Base-by-base conservation (phyloP, 2,797 vertebrate genomes). In the Chloroceryle inda region DNA sequence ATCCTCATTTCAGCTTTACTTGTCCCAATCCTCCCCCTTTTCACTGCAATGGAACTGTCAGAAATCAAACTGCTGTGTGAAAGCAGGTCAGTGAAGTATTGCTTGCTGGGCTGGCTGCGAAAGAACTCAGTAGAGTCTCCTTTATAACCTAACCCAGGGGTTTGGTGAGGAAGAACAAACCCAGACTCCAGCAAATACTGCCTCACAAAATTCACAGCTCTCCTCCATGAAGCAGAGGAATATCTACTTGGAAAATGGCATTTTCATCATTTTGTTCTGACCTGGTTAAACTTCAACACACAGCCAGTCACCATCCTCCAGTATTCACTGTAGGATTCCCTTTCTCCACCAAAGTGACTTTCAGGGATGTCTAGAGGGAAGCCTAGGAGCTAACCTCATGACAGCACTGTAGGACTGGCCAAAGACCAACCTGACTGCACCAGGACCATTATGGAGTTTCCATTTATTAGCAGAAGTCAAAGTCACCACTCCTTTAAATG, bases 231-330 rank as follows among this genome's bases (percentile, higher is more conserved):
- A 52, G 24, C 1, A 66, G 37, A 9, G 16, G 7, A 79, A 13
- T 42, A 59, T 15, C 10, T 0, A 0, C 35, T 37, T 3, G 17
- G 10, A 58, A 61, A 72, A 61, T 6, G 1, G 1, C 1, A 0
- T 23, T 66, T 35, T 38, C 27, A 67, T 72, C 3, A 23, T 71
- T 55, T 74, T 24, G 3, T 55, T 87, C 68, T 52, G 20, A 67
- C 42, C n/a, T 73, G 20, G 13, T 20, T 58, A 42, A 20, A 74
- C 59, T 62, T 59, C 75, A 85, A 33, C 24, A 33, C 27, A 58
- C 63, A 40, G 9, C 19, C 4, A 50, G 40, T 42, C 49, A 47
- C 5, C 11, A 14, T 37, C 33, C 26, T 77, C 29, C n/a, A 21
- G 4, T 8, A 59, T 3, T 27, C 38, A 83, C 13, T 15, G 8